A percentile compares a stretch with the other conserved stretches of the same genome.
phyloP scores from a whole-genome alignment of 2,888 invertebrate species.

The Oscheius sp. region DNA sequence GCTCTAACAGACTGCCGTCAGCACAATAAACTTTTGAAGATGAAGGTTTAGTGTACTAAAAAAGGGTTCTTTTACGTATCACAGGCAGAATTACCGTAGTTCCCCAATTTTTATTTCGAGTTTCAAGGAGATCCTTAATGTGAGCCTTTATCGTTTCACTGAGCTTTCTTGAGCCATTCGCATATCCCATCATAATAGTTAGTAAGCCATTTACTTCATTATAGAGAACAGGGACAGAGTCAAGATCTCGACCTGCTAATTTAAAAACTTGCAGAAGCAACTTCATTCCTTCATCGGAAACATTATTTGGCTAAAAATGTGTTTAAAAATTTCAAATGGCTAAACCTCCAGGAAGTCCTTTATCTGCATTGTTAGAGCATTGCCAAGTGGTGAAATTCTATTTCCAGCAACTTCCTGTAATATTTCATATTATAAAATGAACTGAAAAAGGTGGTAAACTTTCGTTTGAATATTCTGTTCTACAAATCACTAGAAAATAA shows the following conservation, averaged over 20 bases:
- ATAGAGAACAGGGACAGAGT: neutral
- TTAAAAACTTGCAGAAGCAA: constrained; percentile 24
- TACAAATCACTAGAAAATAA: neutral
- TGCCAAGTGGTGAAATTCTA: neutral
- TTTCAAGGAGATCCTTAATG: constrained; percentile 36
- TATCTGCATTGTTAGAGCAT: neutral
- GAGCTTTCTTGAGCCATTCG: constrained; percentile 37
- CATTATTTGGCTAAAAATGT: neutral
- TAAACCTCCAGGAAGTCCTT: constrained; percentile 6
- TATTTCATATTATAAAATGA: neutral
- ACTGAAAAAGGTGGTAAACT: neutral
- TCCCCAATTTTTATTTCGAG: constrained; percentile 41
- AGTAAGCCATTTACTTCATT: constrained; percentile 31
- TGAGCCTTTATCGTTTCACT: constrained; percentile 38
- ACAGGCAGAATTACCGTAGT: neutral
- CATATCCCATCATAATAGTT: constrained; percentile 38
- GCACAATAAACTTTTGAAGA: constrained; percentile 10
- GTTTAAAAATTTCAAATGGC: neutral
- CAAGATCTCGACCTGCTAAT: constrained; percentile 25
- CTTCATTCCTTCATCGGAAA: constrained; percentile 10
- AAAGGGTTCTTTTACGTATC: neutral
- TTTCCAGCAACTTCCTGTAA: constrained; percentile 23
- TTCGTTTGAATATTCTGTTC: too few relatives aligned
- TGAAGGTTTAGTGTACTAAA: neutral
- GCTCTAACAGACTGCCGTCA: constrained; percentile 24